Evolutionary conservation across 2,888 invertebrate genomes (phyloP), one percentile per base, ranked within the genome.

Genomic region (Melanotus villosus): DNA sequence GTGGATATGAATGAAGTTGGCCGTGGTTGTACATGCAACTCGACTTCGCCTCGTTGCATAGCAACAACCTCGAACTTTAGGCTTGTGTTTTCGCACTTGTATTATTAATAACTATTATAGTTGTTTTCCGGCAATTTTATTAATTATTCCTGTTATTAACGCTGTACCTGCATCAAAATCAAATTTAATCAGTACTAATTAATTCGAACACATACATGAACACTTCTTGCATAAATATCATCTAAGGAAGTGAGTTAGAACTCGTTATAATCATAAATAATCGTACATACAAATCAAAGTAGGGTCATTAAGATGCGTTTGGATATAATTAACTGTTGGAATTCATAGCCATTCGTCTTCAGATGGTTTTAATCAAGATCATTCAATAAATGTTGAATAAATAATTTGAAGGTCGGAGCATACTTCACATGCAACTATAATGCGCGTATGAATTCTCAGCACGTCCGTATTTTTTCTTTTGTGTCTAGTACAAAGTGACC

Each of bases 391-490:
- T 59, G 52, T 21, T 52, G 52, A 66, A 62, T 62, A 58, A 68
- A 62, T 68, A 68, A 68, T 68, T 62, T 30, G 62, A 68, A 68
- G 67, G 67, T 32, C 47, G 26, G 19, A 19, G 38, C 23, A 47
- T 62, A 62, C 56, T 59, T 68, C 56, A 60, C 47, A 60, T 60
- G 47, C 60, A 47, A 54, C 34, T 43, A 54, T n/a, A n/a, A 52
- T 59, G 32, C 43, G 32, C 36, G 45, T 56, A 57, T 34, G 43
- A 54, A 67, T 67, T 52, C 67, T 9, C 12, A 26, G 18, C 62
- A 62, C 67, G 67, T 68, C 43, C 41, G 18, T 57, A 57, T 62
- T 47, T 62, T 68, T 68, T 59, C 67, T 62, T 68, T 68, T 68
- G 60, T 63, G 67, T 68, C 62, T 68, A 68, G 67, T 60, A 56